These are phyloP conservation scores for Thryonomys swinderianus DNA, from an alignment of 2,113 vertebrate species.

Conservation along the genomic window DNA sequence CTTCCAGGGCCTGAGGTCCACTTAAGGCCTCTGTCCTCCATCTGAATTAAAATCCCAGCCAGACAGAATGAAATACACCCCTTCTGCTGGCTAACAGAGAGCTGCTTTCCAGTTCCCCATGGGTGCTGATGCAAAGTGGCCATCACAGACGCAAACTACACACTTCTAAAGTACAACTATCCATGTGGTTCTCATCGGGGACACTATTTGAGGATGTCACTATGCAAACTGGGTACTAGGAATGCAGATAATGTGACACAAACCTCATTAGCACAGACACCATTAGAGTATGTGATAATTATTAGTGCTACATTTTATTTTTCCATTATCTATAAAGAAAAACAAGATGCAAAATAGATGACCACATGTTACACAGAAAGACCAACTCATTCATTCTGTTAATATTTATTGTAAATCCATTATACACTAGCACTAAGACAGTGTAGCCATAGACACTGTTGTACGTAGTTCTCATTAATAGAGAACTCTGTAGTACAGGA, in stretches of 20 bases:
- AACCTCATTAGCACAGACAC: slow-evolving; percentile 25
- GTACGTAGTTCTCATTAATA: slow-evolving; percentile 43
- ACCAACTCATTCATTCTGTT: neutral
- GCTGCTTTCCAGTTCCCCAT: neutral
- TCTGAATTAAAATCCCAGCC: slow-evolving; percentile 32
- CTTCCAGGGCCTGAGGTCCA: neutral
- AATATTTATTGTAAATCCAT: slow-evolving; percentile 26
- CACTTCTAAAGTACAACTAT: neutral
- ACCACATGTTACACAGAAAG: neutral
- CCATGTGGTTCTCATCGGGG: neutral
- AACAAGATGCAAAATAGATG: slow-evolving; percentile 40
- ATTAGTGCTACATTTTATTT: slow-evolving; percentile 31
- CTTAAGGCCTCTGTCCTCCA: neutral
- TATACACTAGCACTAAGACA: neutral
- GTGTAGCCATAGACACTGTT: neutral
- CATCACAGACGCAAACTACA: neutral
- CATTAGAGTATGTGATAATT: slow-evolving; percentile 18
- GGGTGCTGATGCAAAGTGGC: neutral
- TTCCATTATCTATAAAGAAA: slow-evolving; percentile 55
- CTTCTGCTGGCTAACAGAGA: neutral
- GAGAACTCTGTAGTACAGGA: neutral
- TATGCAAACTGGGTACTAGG: neutral
- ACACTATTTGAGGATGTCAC: neutral
- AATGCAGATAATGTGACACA: neutral
- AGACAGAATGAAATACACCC: neutral